Evolutionary conservation across 2,888 invertebrate genomes (phyloP).

Genomic region (Polia nebulosa): DNA sequence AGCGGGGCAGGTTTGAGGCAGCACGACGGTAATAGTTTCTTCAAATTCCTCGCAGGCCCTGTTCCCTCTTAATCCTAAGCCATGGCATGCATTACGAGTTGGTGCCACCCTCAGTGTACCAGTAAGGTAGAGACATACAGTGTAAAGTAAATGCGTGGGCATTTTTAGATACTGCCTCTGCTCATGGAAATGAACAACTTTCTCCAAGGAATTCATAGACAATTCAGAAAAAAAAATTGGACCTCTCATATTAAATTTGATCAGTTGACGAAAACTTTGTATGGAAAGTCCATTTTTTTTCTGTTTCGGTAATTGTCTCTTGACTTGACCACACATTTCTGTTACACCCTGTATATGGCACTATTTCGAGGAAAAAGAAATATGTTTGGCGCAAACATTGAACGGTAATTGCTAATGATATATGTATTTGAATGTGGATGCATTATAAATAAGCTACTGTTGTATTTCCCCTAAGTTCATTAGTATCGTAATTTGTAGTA

Average conservation of each 20-base stretch:
- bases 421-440: constrained; percentile 12
- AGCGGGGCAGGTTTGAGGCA: too few relatives aligned
- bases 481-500: constrained; percentile 50
- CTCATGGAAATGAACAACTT: neutral
- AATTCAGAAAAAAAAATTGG: neutral
- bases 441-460: neutral
- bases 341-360: neutral
- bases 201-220: neutral
- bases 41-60: too few relatives aligned
- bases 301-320: too few relatives aligned
- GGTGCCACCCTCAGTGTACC: too few relatives aligned
- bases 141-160: neutral
- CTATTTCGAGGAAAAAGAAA: neutral
- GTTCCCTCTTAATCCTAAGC: too few relatives aligned
- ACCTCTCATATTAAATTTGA: neutral
- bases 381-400: constrained; percentile 3
- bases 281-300: neutral
- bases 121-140: neutral
- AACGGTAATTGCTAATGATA: constrained; percentile 3
- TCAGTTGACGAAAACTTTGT: neutral
- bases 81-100: neutral
- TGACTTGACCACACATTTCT: too few relatives aligned
- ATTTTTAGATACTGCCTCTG: neutral
- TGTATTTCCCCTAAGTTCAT: constrained; percentile 32
- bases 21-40: too few relatives aligned